Evolutionary conservation across 2,113 vertebrate species (phyloP).

Genomic region (Micronycteris hirsuta): DNA sequence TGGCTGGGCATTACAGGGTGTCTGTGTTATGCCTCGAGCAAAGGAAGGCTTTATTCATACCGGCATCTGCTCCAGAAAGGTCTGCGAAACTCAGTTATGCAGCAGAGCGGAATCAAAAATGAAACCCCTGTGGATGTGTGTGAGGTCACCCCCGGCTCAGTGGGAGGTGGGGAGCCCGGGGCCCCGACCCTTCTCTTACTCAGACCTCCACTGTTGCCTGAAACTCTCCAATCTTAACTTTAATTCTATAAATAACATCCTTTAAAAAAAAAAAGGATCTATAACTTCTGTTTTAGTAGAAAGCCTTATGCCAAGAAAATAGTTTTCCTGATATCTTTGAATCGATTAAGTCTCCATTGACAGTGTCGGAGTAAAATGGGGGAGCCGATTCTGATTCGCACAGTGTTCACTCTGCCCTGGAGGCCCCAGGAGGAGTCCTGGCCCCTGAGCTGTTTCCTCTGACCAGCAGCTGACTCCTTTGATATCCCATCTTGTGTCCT

Average conservation of each 20-base stretch:
- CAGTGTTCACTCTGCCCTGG: neutral
- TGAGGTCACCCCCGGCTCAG: neutral
- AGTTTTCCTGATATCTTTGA: neutral
- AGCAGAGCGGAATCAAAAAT: neutral
- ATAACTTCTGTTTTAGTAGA: neutral
- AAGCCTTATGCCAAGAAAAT: neutral
- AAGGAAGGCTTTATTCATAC: neutral
- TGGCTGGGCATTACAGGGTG: neutral
- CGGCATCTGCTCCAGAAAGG: neutral
- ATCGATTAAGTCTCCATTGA: neutral
- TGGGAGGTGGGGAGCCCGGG: neutral
- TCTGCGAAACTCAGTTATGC: neutral
- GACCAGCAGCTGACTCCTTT: conserved; percentile 45
- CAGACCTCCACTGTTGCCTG: neutral
- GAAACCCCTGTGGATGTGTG: neutral
- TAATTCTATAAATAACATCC: neutral
- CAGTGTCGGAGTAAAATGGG: neutral
- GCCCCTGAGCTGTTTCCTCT: neutral
- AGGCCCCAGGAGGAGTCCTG: neutral
- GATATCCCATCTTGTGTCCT: conserved; percentile 7
- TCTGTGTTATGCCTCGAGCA: neutral
- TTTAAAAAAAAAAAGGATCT: neutral
- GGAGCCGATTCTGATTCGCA: neutral
- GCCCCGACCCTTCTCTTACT: neutral
- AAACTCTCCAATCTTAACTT: neutral